Conservation (phyloP, 1,140 invertebrate genomes). For the Camponotus vicinus region DNA sequence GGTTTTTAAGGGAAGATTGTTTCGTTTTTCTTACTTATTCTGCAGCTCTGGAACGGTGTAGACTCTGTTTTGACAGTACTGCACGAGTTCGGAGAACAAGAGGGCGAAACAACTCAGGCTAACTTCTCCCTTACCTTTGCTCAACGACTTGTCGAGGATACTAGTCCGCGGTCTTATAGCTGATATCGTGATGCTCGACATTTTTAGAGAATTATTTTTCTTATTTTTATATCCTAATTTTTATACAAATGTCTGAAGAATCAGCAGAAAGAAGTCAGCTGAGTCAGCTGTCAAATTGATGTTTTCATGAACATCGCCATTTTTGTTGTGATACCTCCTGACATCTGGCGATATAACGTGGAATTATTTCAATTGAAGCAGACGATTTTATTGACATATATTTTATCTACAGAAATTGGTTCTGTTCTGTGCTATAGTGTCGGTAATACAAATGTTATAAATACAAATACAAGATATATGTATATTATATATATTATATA, state of each 20-base stretch:
- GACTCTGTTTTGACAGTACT: slow-evolving; percentile 98
- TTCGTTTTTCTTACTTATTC: slow-evolving; percentile 89
- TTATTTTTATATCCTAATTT: neutral
- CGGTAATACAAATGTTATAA: too few species aligned
- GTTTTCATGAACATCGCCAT: neutral
- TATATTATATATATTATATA: too few species aligned
- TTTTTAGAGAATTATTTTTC: slow-evolving; percentile 69
- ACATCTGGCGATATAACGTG: slow-evolving; percentile 29
- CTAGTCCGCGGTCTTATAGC: slow-evolving; percentile 90
- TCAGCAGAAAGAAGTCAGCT: too few species aligned
- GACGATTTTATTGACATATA: neutral
- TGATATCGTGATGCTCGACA: slow-evolving; percentile 85
- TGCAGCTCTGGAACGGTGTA: slow-evolving; percentile 98
- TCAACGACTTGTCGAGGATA: slow-evolving; percentile 96
- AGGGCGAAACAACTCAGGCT: slow-evolving; percentile 97
- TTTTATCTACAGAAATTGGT: too few species aligned
- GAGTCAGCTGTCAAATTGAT: neutral
- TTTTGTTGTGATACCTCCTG: neutral
- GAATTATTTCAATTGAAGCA: slow-evolving; percentile 15
- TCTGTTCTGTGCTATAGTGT: too few species aligned
- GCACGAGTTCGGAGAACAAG: slow-evolving; percentile 98
- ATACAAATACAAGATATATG: too few species aligned
- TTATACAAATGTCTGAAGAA: neutral
- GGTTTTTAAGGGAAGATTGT: neutral
- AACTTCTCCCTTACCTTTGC: slow-evolving; percentile 96